Evolutionary conservation across 2,797 vertebrate genomes (phyloP), one percentile per base, ranked within the genome.

Genomic region (Semaprochilodus insignis): DNA sequence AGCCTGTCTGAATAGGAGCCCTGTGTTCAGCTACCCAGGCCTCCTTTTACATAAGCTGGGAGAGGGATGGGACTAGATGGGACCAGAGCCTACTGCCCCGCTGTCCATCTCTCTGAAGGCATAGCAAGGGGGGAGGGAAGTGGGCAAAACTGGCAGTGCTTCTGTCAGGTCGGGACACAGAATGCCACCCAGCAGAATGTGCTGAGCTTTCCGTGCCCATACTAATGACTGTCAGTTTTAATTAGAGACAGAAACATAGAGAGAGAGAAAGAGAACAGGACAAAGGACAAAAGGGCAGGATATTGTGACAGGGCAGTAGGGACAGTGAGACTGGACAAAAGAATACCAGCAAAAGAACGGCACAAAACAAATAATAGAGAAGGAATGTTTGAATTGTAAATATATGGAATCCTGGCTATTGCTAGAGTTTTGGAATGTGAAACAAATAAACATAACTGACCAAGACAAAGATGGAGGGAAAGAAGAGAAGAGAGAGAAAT

Each of bases 1-100:
- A 92, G 87, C 65, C 44, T 14, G n/a, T 78, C 40, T 90, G 85
- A 89, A 90, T 87, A 79, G 82, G 36, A 77, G 80, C 87, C 88
- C 89, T 93, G 91, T 93, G 87, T 89, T 85, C 71, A 88, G 80
- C 75, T 87, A 87, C 78, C 87, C 90, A 89, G 65, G 63, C 83
- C 77, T 85, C 67, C 36, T 60, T 81, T 88, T 85, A 86, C 65
- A 40, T 80, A 87, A 87, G 40, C 73, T 76, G 59, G 79, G 83
- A 59, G 78, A 76, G 70, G 69, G 40, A 79, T 36, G 15, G n/a
- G 60, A 67, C 55, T 81, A 48, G 59, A 62, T 60, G 63, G 36
- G 55, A 76, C 63, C 57, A 34, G 52, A 27, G 51, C 31, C 23
- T 25, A 23, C 19, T 67, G 40, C 40, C 77, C 59, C 59, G 70